Percentiles rank a stretch among this genome's conserved stretches.
phyloP scores from a whole-genome alignment of 1,140 invertebrate species.

The Drosophila tropicalis region DNA sequence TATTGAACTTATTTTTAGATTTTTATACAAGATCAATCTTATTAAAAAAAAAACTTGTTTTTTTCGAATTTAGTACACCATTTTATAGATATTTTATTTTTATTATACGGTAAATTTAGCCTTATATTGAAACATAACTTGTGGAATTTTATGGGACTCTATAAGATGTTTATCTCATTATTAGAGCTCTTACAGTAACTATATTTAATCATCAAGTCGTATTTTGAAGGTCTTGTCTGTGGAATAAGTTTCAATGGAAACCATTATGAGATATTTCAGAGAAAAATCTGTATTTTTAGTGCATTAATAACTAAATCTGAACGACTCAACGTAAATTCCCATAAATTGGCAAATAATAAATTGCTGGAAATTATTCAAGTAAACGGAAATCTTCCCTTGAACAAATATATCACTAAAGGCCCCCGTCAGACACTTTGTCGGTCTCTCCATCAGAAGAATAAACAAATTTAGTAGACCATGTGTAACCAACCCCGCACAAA shows the following conservation, averaged over 20 bases:
- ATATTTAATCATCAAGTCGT: no score
- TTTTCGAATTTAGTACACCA: no score
- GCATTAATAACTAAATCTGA: not conserved
- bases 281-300: not conserved
- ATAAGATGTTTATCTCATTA: not conserved
- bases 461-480: slow-evolving; percentile 10
- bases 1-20: not conserved
- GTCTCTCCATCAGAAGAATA: not conserved
- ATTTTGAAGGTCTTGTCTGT: no score
- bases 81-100: no score
- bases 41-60: no score
- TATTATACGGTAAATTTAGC: no score
- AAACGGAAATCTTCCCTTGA: slow-evolving; percentile 28
- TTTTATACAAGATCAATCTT: not conserved
- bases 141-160: not conserved
- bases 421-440: not conserved
- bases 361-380: slow-evolving; percentile 44
- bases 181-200: not conserved
- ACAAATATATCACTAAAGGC: slow-evolving; percentile 23
- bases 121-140: not conserved
- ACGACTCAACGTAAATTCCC: slow-evolving; percentile 4
- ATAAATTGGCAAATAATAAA: slow-evolving; percentile 36
- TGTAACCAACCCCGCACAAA: slow-evolving; percentile 2
- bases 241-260: no score
- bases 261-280: no score